Base-by-base conservation (phyloP, 2,888 invertebrate species). In the Nineta flava region DNA sequence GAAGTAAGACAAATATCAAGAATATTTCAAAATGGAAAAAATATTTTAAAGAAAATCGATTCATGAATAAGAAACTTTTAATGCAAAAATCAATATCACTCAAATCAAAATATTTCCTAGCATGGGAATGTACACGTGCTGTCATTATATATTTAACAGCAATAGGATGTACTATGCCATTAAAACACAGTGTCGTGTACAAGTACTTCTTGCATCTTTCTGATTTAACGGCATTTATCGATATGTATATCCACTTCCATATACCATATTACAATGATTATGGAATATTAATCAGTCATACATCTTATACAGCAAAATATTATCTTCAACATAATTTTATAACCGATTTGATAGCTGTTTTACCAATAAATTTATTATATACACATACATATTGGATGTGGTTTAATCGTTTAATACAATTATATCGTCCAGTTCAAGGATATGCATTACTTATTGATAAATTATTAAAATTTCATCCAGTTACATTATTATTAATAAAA, bases 301-400 rank as follows among this genome's bases (percentile, higher is more conserved):
- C 60, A 1, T 49, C 57, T 38, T 49, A 51, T n/a, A 59, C 58
- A 3, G 54, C 56, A 1, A 42, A 47, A 5, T 26, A 60, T 48
- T 60, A 59, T 50, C 57, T 57, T 55, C 56, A 49, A n/a, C 53
- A 56, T 21, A 53, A 53, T 9, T 57, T 60, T 16, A 19, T 57
- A 9, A 34, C 57, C 2, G 60, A 60, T 45, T 19, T 59, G 2
- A 21, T 59, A 10, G 56, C 54, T 2, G 52, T 53, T 9, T 12
- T 59, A 7, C 60, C 60, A 6, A 49, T 59, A 9, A n/a, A 6
- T 51, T 32, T 21, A 40, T 48, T 10, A 44, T 50, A 13, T 44
- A 7, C 7, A 2, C 1, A 26, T 26, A 5, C 26, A 26, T 26
- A 26, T 26, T 26, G 26, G 26, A 7, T 55, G 9, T 46, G 49